These are phyloP conservation scores for Macropis europaea DNA, from an alignment of 2,888 invertebrate genomes.

Conservation along the genomic window DNA sequence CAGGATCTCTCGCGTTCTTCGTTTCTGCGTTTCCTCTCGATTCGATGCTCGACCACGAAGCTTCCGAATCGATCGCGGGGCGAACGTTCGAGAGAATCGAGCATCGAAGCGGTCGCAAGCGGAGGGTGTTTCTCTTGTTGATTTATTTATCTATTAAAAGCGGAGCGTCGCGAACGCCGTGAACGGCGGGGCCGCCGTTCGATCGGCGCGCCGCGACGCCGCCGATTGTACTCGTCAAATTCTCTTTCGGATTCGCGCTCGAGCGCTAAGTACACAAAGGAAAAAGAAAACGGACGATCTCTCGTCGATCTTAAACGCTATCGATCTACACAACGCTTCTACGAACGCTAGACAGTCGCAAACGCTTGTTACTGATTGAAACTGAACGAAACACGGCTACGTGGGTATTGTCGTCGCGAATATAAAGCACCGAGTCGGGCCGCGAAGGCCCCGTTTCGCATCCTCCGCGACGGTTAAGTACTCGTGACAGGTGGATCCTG, in stretches of 20 bases:
- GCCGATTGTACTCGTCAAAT: constrained; percentile 13
- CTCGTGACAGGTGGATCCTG: too few species aligned
- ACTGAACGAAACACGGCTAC: constrained; percentile 17
- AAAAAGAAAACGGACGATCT: background rate
- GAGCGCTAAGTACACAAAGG: constrained; percentile 5
- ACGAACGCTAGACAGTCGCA: constrained; percentile 15
- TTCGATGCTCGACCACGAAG: constrained; percentile 3
- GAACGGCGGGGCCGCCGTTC: background rate
- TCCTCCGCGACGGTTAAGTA: constrained; percentile 5
- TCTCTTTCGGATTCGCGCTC: background rate
- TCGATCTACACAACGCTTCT: background rate
- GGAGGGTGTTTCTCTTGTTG: too few species aligned
- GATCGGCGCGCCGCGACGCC: background rate
- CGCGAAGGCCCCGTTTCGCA: background rate
- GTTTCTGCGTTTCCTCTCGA: background rate
- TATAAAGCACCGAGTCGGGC: constrained; percentile 7
- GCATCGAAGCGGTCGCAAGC: too few species aligned
- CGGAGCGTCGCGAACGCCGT: too few species aligned
- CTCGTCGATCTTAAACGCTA: background rate
- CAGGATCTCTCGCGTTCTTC: background rate
- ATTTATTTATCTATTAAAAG: too few species aligned
- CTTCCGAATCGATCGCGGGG: too few species aligned
- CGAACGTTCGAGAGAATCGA: too few species aligned
- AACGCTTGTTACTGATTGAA: constrained; percentile 3
- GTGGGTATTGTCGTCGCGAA: constrained; percentile 19